Evolutionary conservation across 2,797 vertebrate genomes (phyloP).

Genomic region (Melanotaenia nigrans): DNA sequence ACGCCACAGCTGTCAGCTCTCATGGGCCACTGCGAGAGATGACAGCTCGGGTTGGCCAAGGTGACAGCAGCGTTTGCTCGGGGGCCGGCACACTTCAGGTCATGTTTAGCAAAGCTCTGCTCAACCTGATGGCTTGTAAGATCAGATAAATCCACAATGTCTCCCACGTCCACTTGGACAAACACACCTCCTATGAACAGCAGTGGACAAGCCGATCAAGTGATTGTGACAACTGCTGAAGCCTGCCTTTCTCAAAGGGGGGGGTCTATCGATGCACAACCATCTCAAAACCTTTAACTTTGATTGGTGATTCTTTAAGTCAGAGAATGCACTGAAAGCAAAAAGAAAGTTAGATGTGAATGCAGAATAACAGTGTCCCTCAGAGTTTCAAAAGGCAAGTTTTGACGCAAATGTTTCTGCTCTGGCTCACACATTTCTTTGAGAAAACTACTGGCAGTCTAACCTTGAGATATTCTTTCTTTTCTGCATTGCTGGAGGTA

Average conservation of each 20-base stretch:
- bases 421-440: slow-evolving; percentile 50
- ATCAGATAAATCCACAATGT: slow-evolving; percentile 85
- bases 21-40: slow-evolving; percentile 69
- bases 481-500: slow-evolving; percentile 67
- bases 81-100: slow-evolving; percentile 87
- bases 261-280: slow-evolving; percentile 36
- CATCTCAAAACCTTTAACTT: slow-evolving; percentile 39
- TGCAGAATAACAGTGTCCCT: slow-evolving; percentile 53
- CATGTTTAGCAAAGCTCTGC: slow-evolving; percentile 85
- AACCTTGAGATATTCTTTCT: slow-evolving; percentile 76
- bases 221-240: slow-evolving; percentile 57
- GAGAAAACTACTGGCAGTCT: slow-evolving; percentile 64
- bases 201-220: slow-evolving; percentile 50
- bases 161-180: slow-evolving; percentile 78
- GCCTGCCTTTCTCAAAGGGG: slow-evolving; percentile 18
- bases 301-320: slow-evolving; percentile 41
- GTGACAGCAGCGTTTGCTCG: slow-evolving; percentile 86
- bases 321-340: slow-evolving; percentile 23
- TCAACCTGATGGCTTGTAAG: slow-evolving; percentile 87
- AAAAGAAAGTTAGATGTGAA: slow-evolving; percentile 52
- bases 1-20: slow-evolving; percentile 82
- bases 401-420: slow-evolving; percentile 64
- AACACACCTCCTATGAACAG: slow-evolving; percentile 76
- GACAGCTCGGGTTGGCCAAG: slow-evolving; percentile 79
- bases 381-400: slow-evolving; percentile 64